A percentile compares a stretch with the other conserved stretches of the same genome.
Conservation (phyloP, 1,140 invertebrate genomes). For the Drosophila fuyamai region DNA sequence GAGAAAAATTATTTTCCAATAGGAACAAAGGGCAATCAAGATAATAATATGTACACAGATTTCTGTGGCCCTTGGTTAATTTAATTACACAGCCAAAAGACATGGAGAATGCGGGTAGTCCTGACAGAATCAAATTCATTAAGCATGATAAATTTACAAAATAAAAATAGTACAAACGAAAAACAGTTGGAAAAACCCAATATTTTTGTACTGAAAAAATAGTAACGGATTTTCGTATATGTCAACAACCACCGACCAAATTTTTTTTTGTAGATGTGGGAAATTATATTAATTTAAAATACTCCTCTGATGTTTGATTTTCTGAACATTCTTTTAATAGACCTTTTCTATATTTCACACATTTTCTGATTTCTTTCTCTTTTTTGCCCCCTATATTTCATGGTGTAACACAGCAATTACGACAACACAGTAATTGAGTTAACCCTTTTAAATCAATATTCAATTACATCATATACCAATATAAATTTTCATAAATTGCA, state of each 20-base stretch:
- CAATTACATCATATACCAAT: constrained; percentile 31
- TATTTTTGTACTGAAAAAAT: not conserved
- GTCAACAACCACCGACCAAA: too few species aligned
- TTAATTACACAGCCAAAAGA: constrained; percentile 48
- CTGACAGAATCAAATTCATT: not conserved
- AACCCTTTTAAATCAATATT: constrained; percentile 62
- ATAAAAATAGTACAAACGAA: not conserved
- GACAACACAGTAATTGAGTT: constrained; percentile 36
- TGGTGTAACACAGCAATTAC: constrained; percentile 8
- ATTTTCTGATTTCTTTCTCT: not conserved
- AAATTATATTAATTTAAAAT: not conserved
- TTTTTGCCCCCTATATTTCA: not conserved
- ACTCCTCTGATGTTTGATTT: not conserved
- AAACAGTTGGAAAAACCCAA: not conserved
- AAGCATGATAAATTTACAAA: not conserved
- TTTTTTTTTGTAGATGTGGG: too few species aligned
- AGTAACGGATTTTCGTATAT: too few species aligned
- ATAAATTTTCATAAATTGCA: constrained; percentile 29
- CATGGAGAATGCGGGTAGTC: constrained; percentile 48
- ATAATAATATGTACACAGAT: constrained; percentile 72
- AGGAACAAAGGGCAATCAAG: constrained; percentile 35
- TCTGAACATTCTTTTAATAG: not conserved
- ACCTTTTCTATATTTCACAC: too few species aligned
- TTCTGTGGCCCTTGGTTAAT: constrained; percentile 59
- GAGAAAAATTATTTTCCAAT: constrained; percentile 70